Conservation (phyloP, 2,888 invertebrate genomes). For the Liposcelis brunnea region DNA sequence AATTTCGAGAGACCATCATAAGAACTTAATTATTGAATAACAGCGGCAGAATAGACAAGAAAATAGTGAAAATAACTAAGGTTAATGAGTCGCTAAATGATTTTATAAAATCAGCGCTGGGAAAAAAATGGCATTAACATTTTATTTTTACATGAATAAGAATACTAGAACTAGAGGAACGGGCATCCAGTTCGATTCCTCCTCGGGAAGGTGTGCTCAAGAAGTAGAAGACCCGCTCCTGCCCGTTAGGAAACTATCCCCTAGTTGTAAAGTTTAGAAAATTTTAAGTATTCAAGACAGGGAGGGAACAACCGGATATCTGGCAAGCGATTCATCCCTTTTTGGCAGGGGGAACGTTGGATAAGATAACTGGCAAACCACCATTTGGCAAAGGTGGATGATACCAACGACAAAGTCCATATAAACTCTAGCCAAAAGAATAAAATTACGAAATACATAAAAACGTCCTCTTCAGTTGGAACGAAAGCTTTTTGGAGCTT, state of each 20-base stretch:
- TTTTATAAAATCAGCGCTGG: too few relatives aligned
- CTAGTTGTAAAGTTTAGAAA: conserved; percentile 3
- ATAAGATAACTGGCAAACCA: conserved; percentile 9
- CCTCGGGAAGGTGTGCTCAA: too few relatives aligned
- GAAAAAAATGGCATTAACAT: too few relatives aligned
- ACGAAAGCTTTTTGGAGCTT: conserved; percentile 8
- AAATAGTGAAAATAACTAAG: too few relatives aligned
- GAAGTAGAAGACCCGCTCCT: too few relatives aligned
- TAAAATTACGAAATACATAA: conserved; percentile 10
- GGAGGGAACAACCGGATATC: neutral
- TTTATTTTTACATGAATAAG: too few relatives aligned
- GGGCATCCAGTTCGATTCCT: too few relatives aligned
- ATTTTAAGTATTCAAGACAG: conserved; percentile 8
- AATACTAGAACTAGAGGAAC: too few relatives aligned
- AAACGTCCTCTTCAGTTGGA: conserved; percentile 9
- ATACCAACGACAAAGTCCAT: conserved; percentile 2
- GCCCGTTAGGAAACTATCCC: neutral
- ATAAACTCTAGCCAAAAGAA: conserved; percentile 9
- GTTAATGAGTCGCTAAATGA: too few relatives aligned
- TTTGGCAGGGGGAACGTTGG: conserved; percentile 4
- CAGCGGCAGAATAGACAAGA: too few relatives aligned
- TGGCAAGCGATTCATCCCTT: conserved; percentile 3
- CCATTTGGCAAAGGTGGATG: conserved; percentile 7
- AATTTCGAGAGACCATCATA: too few relatives aligned
- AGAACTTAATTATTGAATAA: too few relatives aligned